A percentile compares a stretch with the other conserved stretches of the same genome.
These are phyloP conservation scores for Elmis aenea DNA, from an alignment of 2,888 invertebrate species.

Conservation along the genomic window DNA sequence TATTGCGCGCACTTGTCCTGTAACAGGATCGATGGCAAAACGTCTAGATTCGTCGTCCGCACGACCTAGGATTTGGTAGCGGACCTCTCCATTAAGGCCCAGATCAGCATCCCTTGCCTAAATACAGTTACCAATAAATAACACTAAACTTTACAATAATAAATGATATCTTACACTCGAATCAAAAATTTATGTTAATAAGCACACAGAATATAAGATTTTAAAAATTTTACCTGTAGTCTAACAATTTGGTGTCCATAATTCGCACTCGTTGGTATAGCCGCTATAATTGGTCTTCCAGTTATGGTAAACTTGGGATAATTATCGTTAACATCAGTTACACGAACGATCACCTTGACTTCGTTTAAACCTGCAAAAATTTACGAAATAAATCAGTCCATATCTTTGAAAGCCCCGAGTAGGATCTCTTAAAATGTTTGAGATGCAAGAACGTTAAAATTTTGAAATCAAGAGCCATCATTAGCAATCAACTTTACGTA, in stretches of 20 bases:
- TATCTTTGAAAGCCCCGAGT: too few species aligned
- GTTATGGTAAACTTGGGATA: constrained; percentile 69
- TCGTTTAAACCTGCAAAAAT: constrained; percentile 55
- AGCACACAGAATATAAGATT: not conserved
- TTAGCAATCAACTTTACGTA: too few species aligned
- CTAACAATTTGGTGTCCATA: constrained; percentile 78
- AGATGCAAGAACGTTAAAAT: too few species aligned
- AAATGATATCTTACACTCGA: not conserved
- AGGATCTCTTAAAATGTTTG: too few species aligned
- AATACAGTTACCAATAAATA: constrained; percentile 1
- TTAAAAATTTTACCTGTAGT: constrained; percentile 54
- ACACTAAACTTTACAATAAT: not conserved
- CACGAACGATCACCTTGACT: constrained; percentile 71
- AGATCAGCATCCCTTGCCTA: constrained; percentile 73
- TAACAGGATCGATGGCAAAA: constrained; percentile 72
- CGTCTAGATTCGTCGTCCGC: constrained; percentile 66
- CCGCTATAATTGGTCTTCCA: constrained; percentile 75
- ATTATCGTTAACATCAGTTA: constrained; percentile 80
- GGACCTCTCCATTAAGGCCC: constrained; percentile 72
- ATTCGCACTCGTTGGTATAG: constrained; percentile 73
- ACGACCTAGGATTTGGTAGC: constrained; percentile 66
- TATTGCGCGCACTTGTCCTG: constrained; percentile 71
- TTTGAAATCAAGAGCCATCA: too few species aligned
- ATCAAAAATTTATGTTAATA: not conserved
- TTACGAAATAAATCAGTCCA: not conserved